Evolutionary conservation across 2,113 vertebrate genomes (phyloP).

Genomic region (Corythornis vintsioides): DNA sequence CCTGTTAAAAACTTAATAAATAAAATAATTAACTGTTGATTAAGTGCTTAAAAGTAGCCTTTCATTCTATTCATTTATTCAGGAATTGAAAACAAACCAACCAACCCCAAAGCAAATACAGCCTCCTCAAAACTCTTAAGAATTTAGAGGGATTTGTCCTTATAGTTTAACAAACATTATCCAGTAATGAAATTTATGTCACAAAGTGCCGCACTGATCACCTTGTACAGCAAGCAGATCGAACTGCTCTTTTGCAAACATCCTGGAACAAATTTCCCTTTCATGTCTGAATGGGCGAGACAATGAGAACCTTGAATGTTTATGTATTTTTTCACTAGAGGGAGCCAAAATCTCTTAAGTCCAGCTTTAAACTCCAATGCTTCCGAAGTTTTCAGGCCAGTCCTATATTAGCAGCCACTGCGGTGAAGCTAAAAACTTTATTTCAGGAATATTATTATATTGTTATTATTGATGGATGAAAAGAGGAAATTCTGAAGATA

Average conservation of each 20-base stretch:
- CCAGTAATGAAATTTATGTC: background rate
- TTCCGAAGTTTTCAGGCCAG: background rate
- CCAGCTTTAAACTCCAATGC: background rate
- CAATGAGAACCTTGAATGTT: rapidly evolving
- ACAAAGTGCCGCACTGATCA: rapidly evolving
- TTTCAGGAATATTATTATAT: background rate
- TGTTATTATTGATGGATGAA: background rate
- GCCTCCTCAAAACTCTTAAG: too few relatives aligned
- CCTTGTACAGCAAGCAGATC: background rate
- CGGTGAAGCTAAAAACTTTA: background rate
- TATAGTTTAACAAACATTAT: background rate
- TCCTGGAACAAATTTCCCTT: background rate
- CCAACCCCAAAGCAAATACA: too few relatives aligned
- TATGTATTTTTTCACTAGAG: slow-evolving; percentile 59
- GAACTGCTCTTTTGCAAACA: background rate
- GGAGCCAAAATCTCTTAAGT: slow-evolving; percentile 52
- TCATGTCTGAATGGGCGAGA: rapidly evolving
- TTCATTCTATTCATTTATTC: background rate
- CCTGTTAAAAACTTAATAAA: background rate
- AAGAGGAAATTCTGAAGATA: background rate
- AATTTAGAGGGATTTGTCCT: background rate
- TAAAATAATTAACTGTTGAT: background rate
- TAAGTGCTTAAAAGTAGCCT: background rate
- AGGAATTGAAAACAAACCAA: background rate
- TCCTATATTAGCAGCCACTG: background rate